Base-by-base conservation (phyloP, 2,113 vertebrate species). In the Eulemur macaco region DNA sequence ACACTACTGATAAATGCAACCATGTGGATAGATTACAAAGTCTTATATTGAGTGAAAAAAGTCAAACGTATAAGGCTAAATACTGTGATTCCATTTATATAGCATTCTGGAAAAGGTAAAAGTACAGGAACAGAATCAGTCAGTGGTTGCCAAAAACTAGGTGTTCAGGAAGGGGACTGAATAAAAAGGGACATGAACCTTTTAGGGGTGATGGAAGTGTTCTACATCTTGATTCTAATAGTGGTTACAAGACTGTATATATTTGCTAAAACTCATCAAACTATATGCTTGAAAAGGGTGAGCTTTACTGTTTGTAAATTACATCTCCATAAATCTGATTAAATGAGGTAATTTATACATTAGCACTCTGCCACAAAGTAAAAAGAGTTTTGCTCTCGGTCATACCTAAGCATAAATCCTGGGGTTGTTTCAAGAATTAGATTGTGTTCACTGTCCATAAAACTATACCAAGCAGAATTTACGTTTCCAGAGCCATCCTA, bases 221-320 rank as follows among this genome's bases (percentile, higher is more conserved):
- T 93, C 82, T 69, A 21, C 86, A 81, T 73, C n/a, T 66, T 84
- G 50, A 78, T 56, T 90, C 15, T 69, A 27, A 73, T 85, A 18
- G 52, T 85, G 14, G 23, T 94, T 91, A 69, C 1, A 84, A 69
- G 37, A 91, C 20, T 52, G 6, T 7, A 60, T 47, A 8, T 54
- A 47, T 77, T 58, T 39, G 21, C 50, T 83, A 92, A 78, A 93
- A 90, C 21, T 83, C 21, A 83, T 71, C 52, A 56, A 89, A 94
- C 34, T 60, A 52, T 20, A 47, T 15, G 81, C 47, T 90, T 81
- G 42, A 66, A 76, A 86, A 60, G 54, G 54, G 21, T 81, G 7
- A 45, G 34, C 23, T 89, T 95, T 89, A 94, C 31, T 78, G 17
- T 73, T 82, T 83, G 3, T 96, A 90, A 94, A 90, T 93, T 63